phyloP scores from a whole-genome alignment of 2,888 invertebrate genomes.

The Bombylius major region DNA sequence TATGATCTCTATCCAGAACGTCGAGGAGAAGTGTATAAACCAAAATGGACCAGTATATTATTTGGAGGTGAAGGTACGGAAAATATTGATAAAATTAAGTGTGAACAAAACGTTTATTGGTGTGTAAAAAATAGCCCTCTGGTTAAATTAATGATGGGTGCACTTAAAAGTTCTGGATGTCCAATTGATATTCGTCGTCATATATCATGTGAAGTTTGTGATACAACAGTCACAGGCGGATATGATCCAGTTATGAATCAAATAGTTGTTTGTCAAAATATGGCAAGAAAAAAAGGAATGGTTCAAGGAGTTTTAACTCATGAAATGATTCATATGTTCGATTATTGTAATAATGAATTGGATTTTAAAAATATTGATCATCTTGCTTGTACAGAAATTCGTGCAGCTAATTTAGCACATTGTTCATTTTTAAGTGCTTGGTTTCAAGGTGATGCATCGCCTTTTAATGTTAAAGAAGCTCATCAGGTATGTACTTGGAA shows the following conservation, averaged over 20 bases:
- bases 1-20: conserved; percentile 77
- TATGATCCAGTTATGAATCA: conserved; percentile 42
- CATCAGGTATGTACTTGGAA: conserved; percentile 52
- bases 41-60: conserved; percentile 43
- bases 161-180: conserved; percentile 50
- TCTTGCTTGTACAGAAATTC: conserved; percentile 87
- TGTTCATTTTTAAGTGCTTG: conserved; percentile 78
- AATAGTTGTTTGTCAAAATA: conserved; percentile 85
- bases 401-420: conserved; percentile 88
- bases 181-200: conserved; percentile 74
- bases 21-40: conserved; percentile 44
- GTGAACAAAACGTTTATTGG: conserved; percentile 65
- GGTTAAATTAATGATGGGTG: conserved; percentile 74
- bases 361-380: conserved; percentile 85
- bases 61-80: conserved; percentile 57
- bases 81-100: conserved; percentile 56
- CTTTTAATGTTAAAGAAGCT: conserved; percentile 54
- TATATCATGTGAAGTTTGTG: conserved; percentile 85
- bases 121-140: conserved; percentile 67
- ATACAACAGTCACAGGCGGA: conserved; percentile 72
- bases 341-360: conserved; percentile 76
- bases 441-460: conserved; percentile 62
- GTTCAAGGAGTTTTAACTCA: conserved; percentile 76
- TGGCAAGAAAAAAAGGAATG: conserved; percentile 50
- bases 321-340: conserved; percentile 95